Evolutionary conservation across 2,888 invertebrate species (phyloP).

Genomic region (Sialis fuliginosa): DNA sequence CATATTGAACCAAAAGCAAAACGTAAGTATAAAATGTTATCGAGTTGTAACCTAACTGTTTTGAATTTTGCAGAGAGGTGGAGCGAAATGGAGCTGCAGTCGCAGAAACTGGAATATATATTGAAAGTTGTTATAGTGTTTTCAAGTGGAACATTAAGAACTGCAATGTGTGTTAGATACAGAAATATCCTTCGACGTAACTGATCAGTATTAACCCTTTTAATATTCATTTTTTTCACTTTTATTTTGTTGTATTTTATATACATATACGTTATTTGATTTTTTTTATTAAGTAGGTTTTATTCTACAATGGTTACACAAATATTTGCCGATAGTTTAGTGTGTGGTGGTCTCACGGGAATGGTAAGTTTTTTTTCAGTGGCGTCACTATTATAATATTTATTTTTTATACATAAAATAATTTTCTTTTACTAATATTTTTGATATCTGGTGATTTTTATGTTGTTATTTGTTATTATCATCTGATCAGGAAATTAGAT

Average conservation of each 20-base stretch:
- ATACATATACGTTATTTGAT: neutral
- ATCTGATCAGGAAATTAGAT: too few species aligned
- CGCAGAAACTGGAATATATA: too few species aligned
- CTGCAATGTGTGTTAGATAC: too few species aligned
- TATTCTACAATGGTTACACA: neutral
- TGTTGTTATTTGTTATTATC: too few species aligned
- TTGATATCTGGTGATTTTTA: too few species aligned
- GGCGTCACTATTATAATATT: neutral
- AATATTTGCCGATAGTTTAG: neutral
- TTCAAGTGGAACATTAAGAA: too few species aligned
- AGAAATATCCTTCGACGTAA: conserved; percentile 27
- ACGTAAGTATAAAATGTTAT: conserved; percentile 52
- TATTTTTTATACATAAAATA: neutral
- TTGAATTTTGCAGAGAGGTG: too few species aligned
- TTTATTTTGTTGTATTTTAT: neutral
- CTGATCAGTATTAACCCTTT: neutral
- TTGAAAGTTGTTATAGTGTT: too few species aligned
- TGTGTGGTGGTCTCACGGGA: neutral
- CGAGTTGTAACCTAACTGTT: too few species aligned
- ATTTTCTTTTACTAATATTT: neutral
- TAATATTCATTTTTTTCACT: too few species aligned
- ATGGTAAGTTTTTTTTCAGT: neutral
- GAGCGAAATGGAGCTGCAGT: too few species aligned
- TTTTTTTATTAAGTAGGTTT: neutral
- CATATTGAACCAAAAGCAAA: conserved; percentile 75